Base-by-base conservation (phyloP, 2,888 invertebrate genomes). In the Campopleginae sp. region DNA sequence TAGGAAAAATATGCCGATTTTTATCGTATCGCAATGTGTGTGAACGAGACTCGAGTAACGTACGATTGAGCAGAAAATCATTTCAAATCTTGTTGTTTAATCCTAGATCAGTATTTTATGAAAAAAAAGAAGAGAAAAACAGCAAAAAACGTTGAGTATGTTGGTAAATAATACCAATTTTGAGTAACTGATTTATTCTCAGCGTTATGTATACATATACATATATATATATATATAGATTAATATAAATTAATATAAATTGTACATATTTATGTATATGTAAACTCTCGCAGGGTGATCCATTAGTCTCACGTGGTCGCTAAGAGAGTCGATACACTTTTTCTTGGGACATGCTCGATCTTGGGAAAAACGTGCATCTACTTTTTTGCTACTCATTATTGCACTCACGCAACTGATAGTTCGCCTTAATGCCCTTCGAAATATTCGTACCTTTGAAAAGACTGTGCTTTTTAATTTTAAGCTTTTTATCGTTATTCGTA, bases 401-500 rank as follows among this genome's bases (percentile, higher is more conserved):
- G 33, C 31, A n/a, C 38, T 12, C 10, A 8, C 23, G 48, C 46
- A 51, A n/a, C 19, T 51, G 48, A 33, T 75, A 31, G 19, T 54
- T 42, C 74, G 68, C 46, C 54, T 23, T 74, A 65, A 80, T 70
- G 75, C 75, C 70, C 58, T 82, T 76, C 10, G 44, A 48, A 66
- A 84, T 80, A 48, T 75, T 80, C 63, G 74, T 86, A 84, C 71
- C 82, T 84, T 86, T 82, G n/a, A 33, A 83, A 87, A 87, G 87
- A 87, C 87, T 87, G 87, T 86, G 63, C 58, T 78, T 76, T 85
- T 75, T 76, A 80, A 63, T 75, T 77, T 65, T 72, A 44, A 84
- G 46, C 80, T 87, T 70, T 79, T 27, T 72, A 71, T n/a, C 19
- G 58, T 84, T 54, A 31, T 72, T 85, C 76, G 31, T 38, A 72